Conservation (phyloP, 1,140 invertebrate genomes). For the Ceratosolen solmsi region DNA sequence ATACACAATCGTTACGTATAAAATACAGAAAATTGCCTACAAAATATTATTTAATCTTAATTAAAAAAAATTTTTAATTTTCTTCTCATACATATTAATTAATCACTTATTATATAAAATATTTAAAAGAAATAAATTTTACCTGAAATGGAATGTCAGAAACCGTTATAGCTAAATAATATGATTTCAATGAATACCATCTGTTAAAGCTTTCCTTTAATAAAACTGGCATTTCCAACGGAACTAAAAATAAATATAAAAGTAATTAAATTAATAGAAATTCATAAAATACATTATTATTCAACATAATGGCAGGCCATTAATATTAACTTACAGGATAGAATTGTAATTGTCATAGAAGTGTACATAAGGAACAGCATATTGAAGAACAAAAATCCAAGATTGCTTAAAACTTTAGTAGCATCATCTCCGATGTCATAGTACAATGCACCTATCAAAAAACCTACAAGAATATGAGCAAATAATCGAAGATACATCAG, state of each 20-base stretch:
- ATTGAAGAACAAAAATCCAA: slow-evolving; percentile 97
- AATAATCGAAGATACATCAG: slow-evolving; percentile 94
- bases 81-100: background rate
- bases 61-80: slow-evolving; percentile 8
- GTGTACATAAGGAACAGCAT: slow-evolving; percentile 99
- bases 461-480: slow-evolving; percentile 92
- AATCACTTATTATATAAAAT: background rate
- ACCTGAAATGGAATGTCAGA: slow-evolving; percentile 98
- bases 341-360: slow-evolving; percentile 97
- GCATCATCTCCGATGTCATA: slow-evolving; percentile 95
- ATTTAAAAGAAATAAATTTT: slow-evolving; percentile 38
- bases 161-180: slow-evolving; percentile 95
- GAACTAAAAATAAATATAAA: slow-evolving; percentile 78
- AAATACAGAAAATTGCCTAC: slow-evolving; percentile 89
- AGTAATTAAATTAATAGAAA: background rate
- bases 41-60: slow-evolving; percentile 58
- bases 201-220: slow-evolving; percentile 96
- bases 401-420: slow-evolving; percentile 94
- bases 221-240: slow-evolving; percentile 94
- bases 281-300: background rate
- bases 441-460: slow-evolving; percentile 93
- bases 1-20: slow-evolving; percentile 96
- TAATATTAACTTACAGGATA: slow-evolving; percentile 83
- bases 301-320: background rate
- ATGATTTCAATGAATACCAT: slow-evolving; percentile 97